Percentiles rank a stretch among this genome's conserved stretches.
Conservation (phyloP, 35 echinoderm and acorn worm species). For the Apostichopus parvimensis region DNA sequence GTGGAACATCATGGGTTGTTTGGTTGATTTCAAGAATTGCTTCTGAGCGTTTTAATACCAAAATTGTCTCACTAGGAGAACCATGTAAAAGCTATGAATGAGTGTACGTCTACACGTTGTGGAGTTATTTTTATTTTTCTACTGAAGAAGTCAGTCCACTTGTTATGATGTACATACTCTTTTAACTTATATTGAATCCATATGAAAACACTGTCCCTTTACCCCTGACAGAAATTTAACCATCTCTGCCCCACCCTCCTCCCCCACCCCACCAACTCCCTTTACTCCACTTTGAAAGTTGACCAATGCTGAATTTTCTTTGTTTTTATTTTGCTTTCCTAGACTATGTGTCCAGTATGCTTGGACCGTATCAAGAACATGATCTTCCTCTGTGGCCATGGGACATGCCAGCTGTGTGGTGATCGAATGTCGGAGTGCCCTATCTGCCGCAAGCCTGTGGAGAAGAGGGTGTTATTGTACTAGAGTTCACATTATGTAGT, state of each 20-base stretch:
- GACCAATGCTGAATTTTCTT: slow-evolving; percentile 9
- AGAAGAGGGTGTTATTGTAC: slow-evolving; percentile 91
- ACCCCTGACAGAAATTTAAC: neutral
- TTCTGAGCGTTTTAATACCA: no score
- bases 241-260: neutral
- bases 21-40: no score
- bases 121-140: no score
- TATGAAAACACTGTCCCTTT: no score
- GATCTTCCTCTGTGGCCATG: slow-evolving; percentile 97
- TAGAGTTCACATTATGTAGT: neutral
- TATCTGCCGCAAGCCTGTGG: slow-evolving; percentile 94
- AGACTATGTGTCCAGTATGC: slow-evolving; percentile 98
- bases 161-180: no score
- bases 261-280: neutral
- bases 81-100: no score
- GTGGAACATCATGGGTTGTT: no score
- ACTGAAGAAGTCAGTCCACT: no score
- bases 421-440: slow-evolving; percentile 99
- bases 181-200: no score
- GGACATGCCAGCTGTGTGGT: slow-evolving; percentile 95
- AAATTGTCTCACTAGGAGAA: no score
- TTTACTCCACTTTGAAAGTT: no score
- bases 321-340: slow-evolving; percentile 1
- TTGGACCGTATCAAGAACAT: slow-evolving; percentile 99
- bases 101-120: no score